Evolutionary conservation across 2,113 vertebrate genomes (phyloP).

Genomic region (Nicator chloris): DNA sequence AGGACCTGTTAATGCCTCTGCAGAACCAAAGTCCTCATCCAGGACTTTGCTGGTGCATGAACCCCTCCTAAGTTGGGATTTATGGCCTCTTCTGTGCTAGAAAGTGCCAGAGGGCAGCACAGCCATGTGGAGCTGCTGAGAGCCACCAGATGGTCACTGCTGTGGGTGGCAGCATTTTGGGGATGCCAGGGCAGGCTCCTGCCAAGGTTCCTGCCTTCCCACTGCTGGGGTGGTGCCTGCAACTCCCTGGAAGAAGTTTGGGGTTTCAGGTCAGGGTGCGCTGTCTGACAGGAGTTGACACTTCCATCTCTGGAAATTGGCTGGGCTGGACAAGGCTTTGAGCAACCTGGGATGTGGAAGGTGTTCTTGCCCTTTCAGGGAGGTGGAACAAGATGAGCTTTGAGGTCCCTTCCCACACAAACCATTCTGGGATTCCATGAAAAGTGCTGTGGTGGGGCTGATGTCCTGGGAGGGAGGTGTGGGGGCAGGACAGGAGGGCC

Average conservation of each 20-base stretch:
- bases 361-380: not conserved
- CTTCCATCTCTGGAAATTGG: not conserved
- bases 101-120: accelerated
- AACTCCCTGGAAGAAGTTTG: not conserved
- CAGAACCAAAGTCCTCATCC: not conserved
- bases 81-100: accelerated
- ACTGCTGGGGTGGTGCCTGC: not conserved
- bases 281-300: not conserved
- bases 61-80: not conserved
- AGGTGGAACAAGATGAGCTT: not conserved
- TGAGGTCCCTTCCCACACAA: not conserved
- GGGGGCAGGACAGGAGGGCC: not conserved
- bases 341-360: not conserved
- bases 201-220: not conserved
- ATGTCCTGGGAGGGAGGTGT: not conserved
- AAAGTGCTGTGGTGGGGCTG: not conserved
- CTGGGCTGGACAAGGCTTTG: not conserved
- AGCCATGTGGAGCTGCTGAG: not conserved
- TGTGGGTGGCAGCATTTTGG: accelerated
- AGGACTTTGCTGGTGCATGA: accelerated
- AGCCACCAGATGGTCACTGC: accelerated
- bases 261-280: accelerated
- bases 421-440: not conserved
- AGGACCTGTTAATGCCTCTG: not conserved
- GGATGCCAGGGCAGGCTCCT: not conserved